Evolutionary conservation across 2,797 vertebrate species (phyloP).

Genomic region (Alca torda): DNA sequence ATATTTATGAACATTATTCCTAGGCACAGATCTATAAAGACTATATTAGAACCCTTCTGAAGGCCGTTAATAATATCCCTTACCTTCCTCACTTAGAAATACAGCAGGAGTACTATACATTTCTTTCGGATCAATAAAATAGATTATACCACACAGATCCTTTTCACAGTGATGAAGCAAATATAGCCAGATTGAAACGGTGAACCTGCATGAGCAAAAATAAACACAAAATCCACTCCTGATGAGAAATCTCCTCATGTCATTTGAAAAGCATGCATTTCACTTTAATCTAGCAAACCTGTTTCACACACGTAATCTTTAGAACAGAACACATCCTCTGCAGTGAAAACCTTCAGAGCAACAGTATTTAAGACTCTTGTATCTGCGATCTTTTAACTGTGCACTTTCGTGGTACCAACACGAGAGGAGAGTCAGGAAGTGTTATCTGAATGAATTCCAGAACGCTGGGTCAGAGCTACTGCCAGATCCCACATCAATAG

Average conservation of each 20-base stretch:
- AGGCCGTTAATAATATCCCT: constrained; percentile 50
- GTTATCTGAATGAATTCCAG: background rate
- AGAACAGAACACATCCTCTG: background rate
- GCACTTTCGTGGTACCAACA: background rate
- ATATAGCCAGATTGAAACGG: constrained; percentile 92
- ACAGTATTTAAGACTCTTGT: background rate
- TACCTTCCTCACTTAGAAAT: constrained; percentile 87
- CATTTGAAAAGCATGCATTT: background rate
- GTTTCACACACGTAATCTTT: background rate
- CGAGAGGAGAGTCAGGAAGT: background rate
- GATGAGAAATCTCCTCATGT: constrained; percentile 30
- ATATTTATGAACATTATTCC: background rate
- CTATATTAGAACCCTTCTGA: background rate
- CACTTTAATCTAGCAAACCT: background rate
- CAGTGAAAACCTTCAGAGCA: background rate
- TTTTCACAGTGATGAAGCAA: constrained; percentile 82
- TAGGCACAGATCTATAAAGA: background rate
- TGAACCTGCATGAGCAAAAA: constrained; percentile 77
- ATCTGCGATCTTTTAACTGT: background rate
- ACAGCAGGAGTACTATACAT: constrained; percentile 83
- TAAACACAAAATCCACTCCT: constrained; percentile 14
- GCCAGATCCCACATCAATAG: background rate
- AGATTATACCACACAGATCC: constrained; percentile 85
- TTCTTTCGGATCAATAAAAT: constrained; percentile 82
- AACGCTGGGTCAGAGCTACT: background rate